A percentile compares a stretch with the other conserved stretches of the same genome.
Conservation (phyloP, 1,140 invertebrate genomes). For the Drosophila santomea region DNA sequence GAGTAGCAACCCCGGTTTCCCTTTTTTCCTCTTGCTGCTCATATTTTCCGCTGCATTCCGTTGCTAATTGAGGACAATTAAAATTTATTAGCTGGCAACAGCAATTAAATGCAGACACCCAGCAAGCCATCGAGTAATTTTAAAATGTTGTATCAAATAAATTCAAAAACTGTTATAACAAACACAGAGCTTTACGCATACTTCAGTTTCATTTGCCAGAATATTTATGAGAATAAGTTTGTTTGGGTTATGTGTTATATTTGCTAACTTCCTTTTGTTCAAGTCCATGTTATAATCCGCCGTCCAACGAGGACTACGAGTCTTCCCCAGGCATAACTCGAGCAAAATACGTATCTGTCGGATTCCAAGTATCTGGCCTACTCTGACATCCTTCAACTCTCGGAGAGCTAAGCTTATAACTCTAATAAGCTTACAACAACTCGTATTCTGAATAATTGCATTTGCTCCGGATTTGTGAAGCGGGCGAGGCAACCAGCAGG, state of each 20-base stretch:
- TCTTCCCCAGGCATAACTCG: neutral
- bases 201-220: no score
- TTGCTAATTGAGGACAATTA: conserved; percentile 82
- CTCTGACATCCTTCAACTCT: conserved; percentile 14
- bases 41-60: conserved; percentile 71
- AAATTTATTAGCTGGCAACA: conserved; percentile 84
- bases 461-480: conserved; percentile 23
- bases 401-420: conserved; percentile 42
- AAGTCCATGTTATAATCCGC: no score
- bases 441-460: conserved; percentile 54
- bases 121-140: conserved; percentile 48
- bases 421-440: conserved; percentile 48
- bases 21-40: neutral
- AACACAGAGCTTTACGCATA: neutral
- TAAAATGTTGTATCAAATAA: conserved; percentile 23
- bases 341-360: conserved; percentile 12
- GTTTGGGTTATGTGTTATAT: neutral
- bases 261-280: no score
- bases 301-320: neutral
- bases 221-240: neutral
- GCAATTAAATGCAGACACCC: conserved; percentile 78
- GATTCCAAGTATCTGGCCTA: conserved; percentile 21
- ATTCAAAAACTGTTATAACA: conserved; percentile 8
- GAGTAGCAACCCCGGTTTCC: conserved; percentile 18
- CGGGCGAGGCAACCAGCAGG: conserved; percentile 11